These are phyloP conservation scores for Tolypeutes matacus DNA, from an alignment of 2,797 vertebrate species.

Conservation along the genomic window DNA sequence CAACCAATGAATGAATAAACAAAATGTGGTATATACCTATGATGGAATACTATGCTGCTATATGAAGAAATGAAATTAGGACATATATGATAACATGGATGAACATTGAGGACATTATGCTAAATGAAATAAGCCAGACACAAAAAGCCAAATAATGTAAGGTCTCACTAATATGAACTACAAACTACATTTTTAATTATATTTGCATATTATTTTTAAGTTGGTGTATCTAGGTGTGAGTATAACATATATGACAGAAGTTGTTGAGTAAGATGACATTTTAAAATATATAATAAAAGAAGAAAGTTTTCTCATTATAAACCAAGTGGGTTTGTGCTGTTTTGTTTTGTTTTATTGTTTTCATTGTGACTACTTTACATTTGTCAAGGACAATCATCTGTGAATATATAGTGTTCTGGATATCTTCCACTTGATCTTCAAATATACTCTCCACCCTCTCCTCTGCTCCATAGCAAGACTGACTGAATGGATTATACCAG, in stretches of 20 bases:
- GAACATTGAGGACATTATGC: no score
- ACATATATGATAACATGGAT: no score
- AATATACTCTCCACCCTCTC: background rate
- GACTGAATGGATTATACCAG: background rate
- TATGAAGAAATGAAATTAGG: no score
- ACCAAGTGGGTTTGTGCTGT: background rate
- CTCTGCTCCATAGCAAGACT: background rate
- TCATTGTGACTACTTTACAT: background rate
- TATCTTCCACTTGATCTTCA: background rate
- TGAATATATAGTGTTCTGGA: background rate
- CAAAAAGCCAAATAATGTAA: no score
- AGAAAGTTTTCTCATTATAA: background rate
- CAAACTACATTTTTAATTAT: slow-evolving; percentile 15
- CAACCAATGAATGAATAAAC: no score
- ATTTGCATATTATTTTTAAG: background rate
- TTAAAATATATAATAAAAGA: slow-evolving; percentile 9
- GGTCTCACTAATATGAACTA: no score
- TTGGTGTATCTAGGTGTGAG: background rate
- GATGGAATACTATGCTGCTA: no score
- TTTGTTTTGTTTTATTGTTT: background rate
- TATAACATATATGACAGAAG: background rate
- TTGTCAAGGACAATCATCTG: background rate
- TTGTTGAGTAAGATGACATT: background rate
- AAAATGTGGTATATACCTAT: no score
- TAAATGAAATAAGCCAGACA: no score